Conservation (phyloP, 2,113 vertebrate genomes). For the Trinectes maculatus region DNA sequence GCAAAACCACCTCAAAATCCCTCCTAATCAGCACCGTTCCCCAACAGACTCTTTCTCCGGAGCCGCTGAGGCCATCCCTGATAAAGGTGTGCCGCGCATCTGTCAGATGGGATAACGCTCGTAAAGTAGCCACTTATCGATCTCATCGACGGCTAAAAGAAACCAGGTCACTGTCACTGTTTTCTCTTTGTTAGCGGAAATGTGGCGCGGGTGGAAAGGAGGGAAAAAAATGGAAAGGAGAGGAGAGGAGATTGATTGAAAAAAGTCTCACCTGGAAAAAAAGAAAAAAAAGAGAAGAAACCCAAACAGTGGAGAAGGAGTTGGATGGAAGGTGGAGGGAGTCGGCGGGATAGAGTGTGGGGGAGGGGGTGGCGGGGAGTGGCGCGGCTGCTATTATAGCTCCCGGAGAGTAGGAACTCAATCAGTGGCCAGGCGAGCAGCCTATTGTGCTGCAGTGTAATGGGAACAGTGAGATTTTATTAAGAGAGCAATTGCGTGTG, state of each 20-base stretch:
- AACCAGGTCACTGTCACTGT: constrained; percentile 26
- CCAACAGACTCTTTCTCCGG: constrained; percentile 25
- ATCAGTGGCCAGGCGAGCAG: constrained; percentile 77
- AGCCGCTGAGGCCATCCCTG: constrained; percentile 21
- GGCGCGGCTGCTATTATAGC: constrained; percentile 72
- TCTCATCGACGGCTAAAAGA: constrained; percentile 55
- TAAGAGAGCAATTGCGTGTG: constrained; percentile 85
- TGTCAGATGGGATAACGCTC: constrained; percentile 46
- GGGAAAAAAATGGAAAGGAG: background rate
- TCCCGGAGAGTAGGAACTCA: constrained; percentile 80
- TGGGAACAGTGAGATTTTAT: constrained; percentile 86
- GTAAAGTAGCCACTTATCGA: constrained; percentile 62
- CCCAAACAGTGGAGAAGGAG: background rate
- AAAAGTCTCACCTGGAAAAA: constrained; percentile 31
- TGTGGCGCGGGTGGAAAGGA: background rate
- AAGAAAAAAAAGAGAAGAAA: background rate
- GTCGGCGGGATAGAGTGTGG: constrained; percentile 29
- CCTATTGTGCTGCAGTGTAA: constrained; percentile 81
- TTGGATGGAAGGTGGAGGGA: constrained; percentile 14
- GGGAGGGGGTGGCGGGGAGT: constrained; percentile 24
- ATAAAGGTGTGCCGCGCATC: constrained; percentile 47
- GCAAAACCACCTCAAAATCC: constrained; percentile 61
- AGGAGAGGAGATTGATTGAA: background rate
- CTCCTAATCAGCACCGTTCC: constrained; percentile 59
- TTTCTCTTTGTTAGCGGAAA: constrained; percentile 37